Evolutionary conservation across 1,140 invertebrate genomes (phyloP).

Genomic region (Psix sp.): DNA sequence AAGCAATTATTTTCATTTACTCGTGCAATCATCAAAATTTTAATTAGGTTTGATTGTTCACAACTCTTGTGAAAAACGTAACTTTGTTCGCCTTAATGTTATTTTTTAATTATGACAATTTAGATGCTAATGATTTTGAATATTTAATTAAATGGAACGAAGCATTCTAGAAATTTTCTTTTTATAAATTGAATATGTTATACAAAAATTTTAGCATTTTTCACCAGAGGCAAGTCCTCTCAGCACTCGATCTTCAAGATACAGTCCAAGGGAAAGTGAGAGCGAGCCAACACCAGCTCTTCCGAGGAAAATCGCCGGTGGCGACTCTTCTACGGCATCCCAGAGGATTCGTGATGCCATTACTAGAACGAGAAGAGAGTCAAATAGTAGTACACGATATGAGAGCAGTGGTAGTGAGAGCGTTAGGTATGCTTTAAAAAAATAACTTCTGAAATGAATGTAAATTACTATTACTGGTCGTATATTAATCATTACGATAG

Average conservation of each 20-base stretch:
- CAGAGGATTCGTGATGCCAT: slow-evolving; percentile 75
- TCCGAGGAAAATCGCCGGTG: slow-evolving; percentile 67
- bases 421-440: slow-evolving; percentile 62
- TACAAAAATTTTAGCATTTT: slow-evolving; percentile 71
- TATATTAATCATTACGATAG: too few species aligned
- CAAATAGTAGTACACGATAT: slow-evolving; percentile 73
- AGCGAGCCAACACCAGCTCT: slow-evolving; percentile 75
- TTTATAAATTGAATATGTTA: too few species aligned
- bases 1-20: slow-evolving; percentile 27
- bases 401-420: slow-evolving; percentile 75
- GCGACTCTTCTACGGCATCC: slow-evolving; percentile 71
- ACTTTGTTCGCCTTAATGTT: too few species aligned
- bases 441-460: background rate
- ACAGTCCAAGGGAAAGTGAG: slow-evolving; percentile 75
- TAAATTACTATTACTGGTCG: too few species aligned
- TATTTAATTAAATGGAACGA: too few species aligned
- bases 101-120: too few species aligned
- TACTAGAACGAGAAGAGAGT: slow-evolving; percentile 73
- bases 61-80: too few species aligned
- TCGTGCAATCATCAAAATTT: background rate
- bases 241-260: slow-evolving; percentile 74
- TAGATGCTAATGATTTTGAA: too few species aligned
- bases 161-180: too few species aligned
- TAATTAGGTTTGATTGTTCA: too few species aligned
- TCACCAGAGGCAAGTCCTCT: slow-evolving; percentile 75